Base-by-base conservation (phyloP, 23 tunicate species). In the Styela plicata region DNA sequence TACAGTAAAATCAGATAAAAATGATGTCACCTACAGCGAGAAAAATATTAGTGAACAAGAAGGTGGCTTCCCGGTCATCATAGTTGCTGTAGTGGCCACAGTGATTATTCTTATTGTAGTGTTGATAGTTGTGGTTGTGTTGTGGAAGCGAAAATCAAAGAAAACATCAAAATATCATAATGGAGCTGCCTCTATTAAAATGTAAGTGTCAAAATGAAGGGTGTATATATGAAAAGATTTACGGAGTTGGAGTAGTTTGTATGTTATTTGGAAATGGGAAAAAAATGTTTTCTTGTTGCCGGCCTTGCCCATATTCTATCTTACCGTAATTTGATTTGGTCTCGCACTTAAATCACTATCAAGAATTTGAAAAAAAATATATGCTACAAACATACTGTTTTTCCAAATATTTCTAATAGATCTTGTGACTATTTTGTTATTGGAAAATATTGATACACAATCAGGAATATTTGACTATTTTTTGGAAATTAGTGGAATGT, bases 21-120 rank as follows among this genome's bases (percentile, higher is more conserved):
- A 44, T 13, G 57, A 44, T 44, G 57, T 44, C 10, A 44, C 57
- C 10, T 44, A 5, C 57, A 44, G 57, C 13, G 57, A 44, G 57
- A 44, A 44, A 5, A 44, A 44, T 13, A 13, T 44, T 44, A 13
- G 57, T 44, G 57, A 44, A 44, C 57, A 44, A 44, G 77, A 52
- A 2, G 89, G 69, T 2, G 90, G 85, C 10, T 24, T 90, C 75
- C 89, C 95, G 53, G 74, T 85, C 26, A 79, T 85, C 24, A 70
- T 77, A 22, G 65, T 90, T 2, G 83, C 63, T 19, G 82, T 70
- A n/a, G 33, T 53, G 22, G 89, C 52, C 7, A 78, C 32, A 1
- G 89, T 85, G 67, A 79, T 74, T 26, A 63, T 79, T 30, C 68
- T 90, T 7, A 29, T 90, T 16, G 63, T 85, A 0, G 80, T 85